phyloP scores from a whole-genome alignment of 2,888 invertebrate genomes.

The Mythimna impura region DNA sequence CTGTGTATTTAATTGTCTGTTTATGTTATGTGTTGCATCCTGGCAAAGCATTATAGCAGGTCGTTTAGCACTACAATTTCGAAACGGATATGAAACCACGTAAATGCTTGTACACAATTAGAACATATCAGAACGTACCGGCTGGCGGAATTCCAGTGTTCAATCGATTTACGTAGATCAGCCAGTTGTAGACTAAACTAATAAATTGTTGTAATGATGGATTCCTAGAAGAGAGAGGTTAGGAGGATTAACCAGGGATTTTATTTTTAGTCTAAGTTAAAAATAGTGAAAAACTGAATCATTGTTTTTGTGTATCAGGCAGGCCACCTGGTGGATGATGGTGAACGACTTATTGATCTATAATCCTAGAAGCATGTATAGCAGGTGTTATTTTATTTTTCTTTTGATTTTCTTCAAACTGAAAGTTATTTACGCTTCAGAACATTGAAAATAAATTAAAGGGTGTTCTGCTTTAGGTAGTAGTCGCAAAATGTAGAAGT shows the following conservation, averaged over 20 bases:
- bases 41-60: background rate
- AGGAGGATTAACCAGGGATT: conserved; percentile 1
- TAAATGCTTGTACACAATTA: conserved; percentile 36
- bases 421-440: background rate
- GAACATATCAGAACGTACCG: conserved; percentile 15
- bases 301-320: conserved; percentile 5
- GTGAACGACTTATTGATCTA: background rate
- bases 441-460: too few relatives aligned
- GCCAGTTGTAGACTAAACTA: conserved; percentile 45
- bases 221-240: conserved; percentile 5
- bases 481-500: too few relatives aligned
- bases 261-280: conserved; percentile 5
- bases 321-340: background rate
- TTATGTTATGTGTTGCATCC: background rate
- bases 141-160: conserved; percentile 44
- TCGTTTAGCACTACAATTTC: background rate
- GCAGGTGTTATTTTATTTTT: background rate
- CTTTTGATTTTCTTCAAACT: background rate
- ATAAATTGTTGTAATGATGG: conserved; percentile 38
- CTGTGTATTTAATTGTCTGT: too few relatives aligned
- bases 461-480: too few relatives aligned
- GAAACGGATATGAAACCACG: conserved; percentile 15
- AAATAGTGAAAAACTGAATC: conserved; percentile 17
- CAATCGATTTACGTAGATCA: conserved; percentile 28
- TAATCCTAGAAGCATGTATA: background rate